Evolutionary conservation across 2,888 invertebrate species (phyloP), one percentile per base, ranked within the genome.

Genomic region (Ganaspis brasiliensis): DNA sequence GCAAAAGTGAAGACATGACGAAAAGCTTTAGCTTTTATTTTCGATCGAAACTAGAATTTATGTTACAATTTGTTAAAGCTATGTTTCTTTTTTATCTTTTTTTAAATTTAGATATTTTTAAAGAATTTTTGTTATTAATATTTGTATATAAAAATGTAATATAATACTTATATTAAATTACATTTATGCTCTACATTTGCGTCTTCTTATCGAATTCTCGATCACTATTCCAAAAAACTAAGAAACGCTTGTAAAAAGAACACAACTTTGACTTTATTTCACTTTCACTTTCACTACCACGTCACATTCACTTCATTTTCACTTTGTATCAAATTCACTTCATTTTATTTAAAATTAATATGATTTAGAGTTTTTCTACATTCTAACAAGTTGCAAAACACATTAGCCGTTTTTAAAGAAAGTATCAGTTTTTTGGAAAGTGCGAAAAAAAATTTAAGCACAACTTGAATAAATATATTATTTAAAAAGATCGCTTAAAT

Each of bases 11-110:
- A 31, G 6, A 31, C 6, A 31, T 31, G 31, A 49, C 5, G 4
- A 16, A n/a, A 49, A 49, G 16, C 16, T 49, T 49, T 49, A 49
- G 5, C 49, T 49, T 49, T 49, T 49, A 49, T 49, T 49, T 14
- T 49, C 49, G 49, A 49, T 49, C 49, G 49, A 49, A 49, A 49
- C 49, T 49, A 16, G 49, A 49, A 49, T 49, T 49, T 49, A 49
- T 49, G 16, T 16, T 49, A 49, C 16, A 49, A 49, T 49, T 49
- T 49, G 16, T 49, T 49, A 49, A 49, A 49, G 49, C 49, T 49
- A 49, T 16, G 16, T 49, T 16, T 49, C 16, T 16, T 49, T 49
- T 4, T 49, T 8, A 16, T 16, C 8, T 49, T 45, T 16, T 49
- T 16, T 16, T 49, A 49, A 16, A 16, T 49, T 49, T 49, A 16